Evolutionary conservation across 2,888 invertebrate species (phyloP).

Genomic region (Pterostichus niger): DNA sequence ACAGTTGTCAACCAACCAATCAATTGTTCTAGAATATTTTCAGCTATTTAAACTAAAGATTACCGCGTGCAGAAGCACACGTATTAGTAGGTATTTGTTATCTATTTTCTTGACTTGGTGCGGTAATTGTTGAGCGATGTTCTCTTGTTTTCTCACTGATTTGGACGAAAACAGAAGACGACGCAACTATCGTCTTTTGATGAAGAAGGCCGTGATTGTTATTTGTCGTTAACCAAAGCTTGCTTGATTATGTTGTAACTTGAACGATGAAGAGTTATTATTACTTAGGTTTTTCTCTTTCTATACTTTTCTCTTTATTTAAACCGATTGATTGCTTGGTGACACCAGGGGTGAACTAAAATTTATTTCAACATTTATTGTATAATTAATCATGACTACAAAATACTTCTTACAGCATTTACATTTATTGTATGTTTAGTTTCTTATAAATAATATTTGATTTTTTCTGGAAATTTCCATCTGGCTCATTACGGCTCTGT

Average conservation of each 20-base stretch:
- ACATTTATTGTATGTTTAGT: no score
- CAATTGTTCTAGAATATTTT: background rate
- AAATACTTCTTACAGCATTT: no score
- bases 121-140: background rate
- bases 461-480: background rate
- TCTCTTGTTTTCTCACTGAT: background rate
- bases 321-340: slow-evolving; percentile 15
- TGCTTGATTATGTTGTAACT: slow-evolving; percentile 18
- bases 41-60: background rate
- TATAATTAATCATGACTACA: no score
- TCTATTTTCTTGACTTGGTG: background rate
- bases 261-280: slow-evolving; percentile 11
- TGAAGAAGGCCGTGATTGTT: background rate
- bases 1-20: background rate
- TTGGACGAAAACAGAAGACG: background rate
- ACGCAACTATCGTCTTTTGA: background rate
- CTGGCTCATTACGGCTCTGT: background rate
- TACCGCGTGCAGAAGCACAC: slow-evolving; percentile 34
- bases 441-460: background rate
- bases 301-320: slow-evolving; percentile 40
- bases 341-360: slow-evolving; percentile 7
- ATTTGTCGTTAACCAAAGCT: slow-evolving; percentile 2
- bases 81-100: slow-evolving; percentile 16
- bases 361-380: background rate
- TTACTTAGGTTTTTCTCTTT: slow-evolving; percentile 29